Evolutionary conservation across 2,797 vertebrate genomes (phyloP), one percentile per base, ranked within the genome.

Genomic region (Melanotaenia parkinsoni): DNA sequence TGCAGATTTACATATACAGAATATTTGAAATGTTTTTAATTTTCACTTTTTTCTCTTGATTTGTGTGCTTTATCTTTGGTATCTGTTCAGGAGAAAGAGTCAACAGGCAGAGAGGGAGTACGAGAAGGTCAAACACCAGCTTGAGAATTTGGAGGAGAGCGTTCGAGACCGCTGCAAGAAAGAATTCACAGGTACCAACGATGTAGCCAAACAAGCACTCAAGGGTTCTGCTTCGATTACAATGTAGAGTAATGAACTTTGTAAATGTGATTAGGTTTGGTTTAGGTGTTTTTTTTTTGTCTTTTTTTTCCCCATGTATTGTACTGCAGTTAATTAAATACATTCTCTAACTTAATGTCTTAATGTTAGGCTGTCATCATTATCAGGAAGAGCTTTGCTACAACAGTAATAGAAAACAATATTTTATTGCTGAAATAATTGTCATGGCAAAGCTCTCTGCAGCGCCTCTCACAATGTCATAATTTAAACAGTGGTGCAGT

Each of bases 131-230:
- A 97, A 95, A 85, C 97, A 96, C 67, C 98, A 99, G 83, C 95
- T 99, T 28, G 97, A 98, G 87, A 97, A 96, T 72, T 86, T 99
- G 87, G 98, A 99, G 88, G 98, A 99, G 88, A 99, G 97, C 0
- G 98, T 99, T 11, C 93, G 98, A 12, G 98, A 99, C 71, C 96
- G 97, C 50, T 99, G 98, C 96, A 99, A 99, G 93, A 99, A 99
- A 79, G 98, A 99, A 80, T 99, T 99, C 92, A 99, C 98, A 91
- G 98, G 98, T 99, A 77, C 38, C 1, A 30, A 14, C 53, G 3
- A 50, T 26, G 51, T 59, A 67, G 58, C 67, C 57, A 60, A 32
- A 40, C 67, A 28, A 45, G 51, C 24, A 26, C 50, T 70, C 35
- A 59, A 51, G 79, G 63, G 70, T 67, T 74, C 63, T 65, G 71